Conservation (phyloP, 2,797 vertebrate genomes). For the Semotilus atromaculatus region DNA sequence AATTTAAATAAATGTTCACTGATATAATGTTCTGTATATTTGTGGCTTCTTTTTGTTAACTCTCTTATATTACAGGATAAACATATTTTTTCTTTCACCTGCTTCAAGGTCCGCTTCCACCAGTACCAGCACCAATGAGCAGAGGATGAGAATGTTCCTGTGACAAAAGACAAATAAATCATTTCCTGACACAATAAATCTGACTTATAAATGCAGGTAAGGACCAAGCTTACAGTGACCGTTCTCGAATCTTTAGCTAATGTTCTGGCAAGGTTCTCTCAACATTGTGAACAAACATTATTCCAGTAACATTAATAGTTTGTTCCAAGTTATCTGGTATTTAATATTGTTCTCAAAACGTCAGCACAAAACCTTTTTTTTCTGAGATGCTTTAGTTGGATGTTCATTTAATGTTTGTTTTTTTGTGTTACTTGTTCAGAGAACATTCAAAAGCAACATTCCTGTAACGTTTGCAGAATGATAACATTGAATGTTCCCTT, state of each 20-base stretch:
- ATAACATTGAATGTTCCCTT: background rate
- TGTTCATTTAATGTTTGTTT: background rate
- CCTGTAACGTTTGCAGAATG: background rate
- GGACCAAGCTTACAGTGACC: too few relatives aligned
- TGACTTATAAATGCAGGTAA: background rate
- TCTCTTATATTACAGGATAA: constrained; percentile 46
- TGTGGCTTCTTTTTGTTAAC: background rate
- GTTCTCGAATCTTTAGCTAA: background rate
- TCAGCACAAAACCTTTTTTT: background rate
- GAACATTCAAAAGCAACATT: background rate
- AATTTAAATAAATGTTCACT: background rate
- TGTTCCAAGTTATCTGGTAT: background rate
- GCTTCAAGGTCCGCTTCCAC: constrained; percentile 72
- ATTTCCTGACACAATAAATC: background rate
- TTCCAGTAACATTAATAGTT: background rate
- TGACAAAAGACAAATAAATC: constrained; percentile 29
- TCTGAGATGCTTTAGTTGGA: background rate
- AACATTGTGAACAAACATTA: background rate
- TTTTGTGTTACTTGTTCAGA: background rate
- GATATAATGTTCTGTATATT: background rate
- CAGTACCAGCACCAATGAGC: constrained; percentile 70
- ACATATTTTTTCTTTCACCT: constrained; percentile 48
- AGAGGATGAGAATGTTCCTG: constrained; percentile 73
- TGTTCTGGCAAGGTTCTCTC: background rate
- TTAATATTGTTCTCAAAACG: background rate